These are phyloP conservation scores for Pseudochromis fuscus DNA, from an alignment of 2,797 vertebrate species.

Conservation along the genomic window DNA sequence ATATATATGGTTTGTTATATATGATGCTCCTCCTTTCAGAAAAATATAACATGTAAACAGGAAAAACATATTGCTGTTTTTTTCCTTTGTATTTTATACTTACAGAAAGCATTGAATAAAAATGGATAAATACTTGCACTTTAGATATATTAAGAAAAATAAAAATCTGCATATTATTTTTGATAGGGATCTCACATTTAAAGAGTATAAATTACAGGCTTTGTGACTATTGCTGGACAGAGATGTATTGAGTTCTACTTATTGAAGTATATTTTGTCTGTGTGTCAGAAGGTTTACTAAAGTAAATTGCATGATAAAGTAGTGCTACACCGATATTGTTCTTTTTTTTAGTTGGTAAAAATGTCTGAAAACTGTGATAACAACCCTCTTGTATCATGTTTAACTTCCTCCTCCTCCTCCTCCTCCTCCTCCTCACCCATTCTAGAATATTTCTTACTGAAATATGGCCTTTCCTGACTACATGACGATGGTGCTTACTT, in stretches of 20 bases:
- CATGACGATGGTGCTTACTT: slow-evolving; percentile 89
- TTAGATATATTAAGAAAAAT: slow-evolving; percentile 90
- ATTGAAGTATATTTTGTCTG: slow-evolving; percentile 90
- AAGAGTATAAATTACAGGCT: slow-evolving; percentile 87
- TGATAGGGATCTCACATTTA: slow-evolving; percentile 90
- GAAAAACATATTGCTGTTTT: slow-evolving; percentile 87
- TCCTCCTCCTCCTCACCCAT: slow-evolving; percentile 74
- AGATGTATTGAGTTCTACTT: slow-evolving; percentile 88
- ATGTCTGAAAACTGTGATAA: slow-evolving; percentile 89
- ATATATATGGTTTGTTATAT: slow-evolving; percentile 88
- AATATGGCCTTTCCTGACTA: slow-evolving; percentile 86
- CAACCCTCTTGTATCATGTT: slow-evolving; percentile 86
- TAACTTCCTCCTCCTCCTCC: too few relatives aligned
- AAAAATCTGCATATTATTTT: slow-evolving; percentile 91
- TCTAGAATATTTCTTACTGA: slow-evolving; percentile 82
- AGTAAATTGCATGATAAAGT: slow-evolving; percentile 90
- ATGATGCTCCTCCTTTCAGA: slow-evolving; percentile 88
- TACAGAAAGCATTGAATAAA: slow-evolving; percentile 90
- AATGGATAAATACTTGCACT: slow-evolving; percentile 90
- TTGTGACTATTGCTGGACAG: slow-evolving; percentile 89
- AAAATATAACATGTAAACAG: slow-evolving; percentile 86
- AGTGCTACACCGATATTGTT: slow-evolving; percentile 88
- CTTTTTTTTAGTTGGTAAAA: slow-evolving; percentile 85
- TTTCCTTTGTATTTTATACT: slow-evolving; percentile 90
- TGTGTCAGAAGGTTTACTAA: slow-evolving; percentile 89